Conservation (phyloP, 2,113 vertebrate species). For the Sphyrna mokarran region DNA sequence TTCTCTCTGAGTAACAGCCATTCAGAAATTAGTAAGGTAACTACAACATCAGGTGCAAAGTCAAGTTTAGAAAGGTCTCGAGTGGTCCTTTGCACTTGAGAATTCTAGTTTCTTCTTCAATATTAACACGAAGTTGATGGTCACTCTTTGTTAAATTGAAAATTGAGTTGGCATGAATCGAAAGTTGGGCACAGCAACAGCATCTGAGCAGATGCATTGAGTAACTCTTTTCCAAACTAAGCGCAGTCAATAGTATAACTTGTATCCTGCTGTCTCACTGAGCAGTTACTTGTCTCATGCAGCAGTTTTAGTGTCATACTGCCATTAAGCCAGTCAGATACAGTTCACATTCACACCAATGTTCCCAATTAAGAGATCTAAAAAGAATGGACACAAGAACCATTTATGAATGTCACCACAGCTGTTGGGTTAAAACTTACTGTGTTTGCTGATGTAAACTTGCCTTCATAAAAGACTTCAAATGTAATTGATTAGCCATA, state of each 20-base stretch:
- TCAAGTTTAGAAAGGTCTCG: too few relatives aligned
- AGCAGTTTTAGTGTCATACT: background rate
- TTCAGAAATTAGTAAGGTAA: background rate
- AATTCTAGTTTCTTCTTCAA: too few relatives aligned
- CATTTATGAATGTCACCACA: background rate
- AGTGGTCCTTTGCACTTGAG: too few relatives aligned
- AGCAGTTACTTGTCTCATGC: background rate
- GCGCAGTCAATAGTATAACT: background rate
- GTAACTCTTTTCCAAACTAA: background rate
- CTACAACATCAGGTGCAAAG: too few relatives aligned
- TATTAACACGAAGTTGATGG: too few relatives aligned
- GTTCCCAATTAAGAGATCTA: background rate
- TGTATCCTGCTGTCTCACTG: background rate
- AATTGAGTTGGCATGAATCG: background rate
- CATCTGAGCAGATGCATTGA: background rate
- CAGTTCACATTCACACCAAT: background rate
- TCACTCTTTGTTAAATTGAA: background rate
- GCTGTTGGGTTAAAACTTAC: background rate
- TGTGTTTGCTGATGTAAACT: background rate
- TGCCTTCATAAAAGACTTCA: background rate
- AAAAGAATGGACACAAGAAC: background rate
- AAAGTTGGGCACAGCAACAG: background rate
- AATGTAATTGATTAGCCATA: background rate
- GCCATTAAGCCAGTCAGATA: background rate
- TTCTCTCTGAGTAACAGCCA: background rate